Evolutionary conservation across 2,113 vertebrate species (phyloP).

Genomic region (Neogale vison): DNA sequence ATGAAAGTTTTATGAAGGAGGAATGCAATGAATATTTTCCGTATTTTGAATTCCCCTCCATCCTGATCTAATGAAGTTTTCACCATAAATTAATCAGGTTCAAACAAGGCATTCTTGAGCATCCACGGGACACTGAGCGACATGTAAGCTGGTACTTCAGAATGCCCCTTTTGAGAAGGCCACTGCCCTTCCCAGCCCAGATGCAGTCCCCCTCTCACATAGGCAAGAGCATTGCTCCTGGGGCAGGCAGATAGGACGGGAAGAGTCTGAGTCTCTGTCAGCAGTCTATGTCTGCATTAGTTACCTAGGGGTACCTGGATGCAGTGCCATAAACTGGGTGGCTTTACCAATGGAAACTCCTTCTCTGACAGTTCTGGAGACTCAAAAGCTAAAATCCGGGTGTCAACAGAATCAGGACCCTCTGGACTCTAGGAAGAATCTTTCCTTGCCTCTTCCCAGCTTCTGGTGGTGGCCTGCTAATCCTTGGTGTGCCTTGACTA

Average conservation of each 20-base stretch:
- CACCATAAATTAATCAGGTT: neutral
- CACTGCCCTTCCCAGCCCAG: neutral
- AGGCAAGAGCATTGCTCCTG: neutral
- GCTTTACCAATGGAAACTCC: neutral
- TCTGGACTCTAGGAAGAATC: neutral
- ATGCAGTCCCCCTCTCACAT: neutral
- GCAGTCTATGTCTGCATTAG: neutral
- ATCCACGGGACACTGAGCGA: neutral
- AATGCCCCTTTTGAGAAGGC: neutral
- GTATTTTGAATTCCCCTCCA: neutral
- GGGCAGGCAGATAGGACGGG: neutral
- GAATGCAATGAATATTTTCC: neutral
- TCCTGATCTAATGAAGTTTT: slow-evolving; percentile 11
- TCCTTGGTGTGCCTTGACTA: neutral
- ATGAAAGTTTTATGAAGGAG: neutral
- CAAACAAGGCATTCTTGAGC: neutral
- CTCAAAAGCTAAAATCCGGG: neutral
- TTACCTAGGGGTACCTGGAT: neutral
- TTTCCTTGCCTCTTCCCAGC: neutral
- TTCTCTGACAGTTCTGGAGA: neutral
- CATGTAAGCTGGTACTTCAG: neutral
- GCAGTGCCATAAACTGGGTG: neutral
- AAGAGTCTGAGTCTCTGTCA: neutral
- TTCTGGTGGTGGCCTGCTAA: too few species aligned
- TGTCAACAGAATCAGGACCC: too few species aligned